These are phyloP conservation scores for Dromococcyx pavoninus DNA, from an alignment of 2,797 vertebrate species.

Conservation along the genomic window DNA sequence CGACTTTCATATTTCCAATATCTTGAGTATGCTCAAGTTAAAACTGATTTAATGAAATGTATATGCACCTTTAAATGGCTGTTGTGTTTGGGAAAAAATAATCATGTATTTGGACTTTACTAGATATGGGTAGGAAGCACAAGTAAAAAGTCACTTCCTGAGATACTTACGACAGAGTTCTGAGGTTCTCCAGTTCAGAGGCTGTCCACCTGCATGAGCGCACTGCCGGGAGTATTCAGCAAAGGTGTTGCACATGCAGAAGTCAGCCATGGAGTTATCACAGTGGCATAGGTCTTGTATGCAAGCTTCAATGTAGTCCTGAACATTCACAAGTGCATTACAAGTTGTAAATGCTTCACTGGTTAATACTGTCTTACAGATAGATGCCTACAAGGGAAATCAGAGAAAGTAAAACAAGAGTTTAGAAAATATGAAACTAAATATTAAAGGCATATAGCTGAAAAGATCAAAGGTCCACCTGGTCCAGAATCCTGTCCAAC, in stretches of 20 bases:
- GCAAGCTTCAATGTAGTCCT: slow-evolving; percentile 83
- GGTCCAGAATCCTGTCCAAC: background rate
- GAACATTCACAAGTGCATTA: slow-evolving; percentile 70
- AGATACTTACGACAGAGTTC: slow-evolving; percentile 83
- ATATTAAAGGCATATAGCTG: background rate
- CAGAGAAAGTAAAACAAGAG: background rate
- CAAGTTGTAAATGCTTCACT: slow-evolving; percentile 77
- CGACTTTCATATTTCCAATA: background rate
- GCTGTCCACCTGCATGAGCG: slow-evolving; percentile 85
- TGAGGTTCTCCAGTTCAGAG: slow-evolving; percentile 81
- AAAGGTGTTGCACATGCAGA: slow-evolving; percentile 85
- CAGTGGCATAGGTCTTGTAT: slow-evolving; percentile 83
- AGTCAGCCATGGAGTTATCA: slow-evolving; percentile 43
- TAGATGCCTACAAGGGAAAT: slow-evolving; percentile 29
- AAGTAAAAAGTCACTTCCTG: background rate
- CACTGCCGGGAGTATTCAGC: slow-evolving; percentile 90
- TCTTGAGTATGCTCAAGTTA: background rate
- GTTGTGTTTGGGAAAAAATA: background rate
- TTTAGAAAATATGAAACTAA: background rate
- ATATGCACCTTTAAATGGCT: background rate
- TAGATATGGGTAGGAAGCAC: background rate
- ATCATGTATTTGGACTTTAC: background rate
- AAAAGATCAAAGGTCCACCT: background rate
- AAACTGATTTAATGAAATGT: background rate
- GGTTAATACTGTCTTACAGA: slow-evolving; percentile 80